Evolutionary conservation across 2,113 vertebrate species (phyloP).

Genomic region (Pelecanus crispus): DNA sequence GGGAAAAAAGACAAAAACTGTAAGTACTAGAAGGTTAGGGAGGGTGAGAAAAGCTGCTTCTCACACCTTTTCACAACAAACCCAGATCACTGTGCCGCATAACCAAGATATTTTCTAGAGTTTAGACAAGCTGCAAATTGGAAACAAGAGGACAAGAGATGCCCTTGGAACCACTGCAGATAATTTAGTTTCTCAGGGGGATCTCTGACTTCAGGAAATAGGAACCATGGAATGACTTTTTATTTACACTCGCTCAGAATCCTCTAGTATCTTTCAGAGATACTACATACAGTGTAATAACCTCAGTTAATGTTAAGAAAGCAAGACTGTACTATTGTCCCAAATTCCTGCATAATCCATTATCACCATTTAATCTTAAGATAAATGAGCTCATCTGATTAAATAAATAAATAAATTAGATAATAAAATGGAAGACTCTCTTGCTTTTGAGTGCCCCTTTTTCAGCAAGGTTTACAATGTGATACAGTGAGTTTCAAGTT

Average conservation of each 20-base stretch:
- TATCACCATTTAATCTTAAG: neutral
- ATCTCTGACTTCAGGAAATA: neutral
- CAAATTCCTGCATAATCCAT: neutral
- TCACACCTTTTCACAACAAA: neutral
- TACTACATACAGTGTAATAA: neutral
- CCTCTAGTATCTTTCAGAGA: neutral
- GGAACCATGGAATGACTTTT: neutral
- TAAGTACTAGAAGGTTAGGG: neutral
- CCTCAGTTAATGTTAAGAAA: neutral
- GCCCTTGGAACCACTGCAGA: neutral
- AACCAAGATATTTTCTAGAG: neutral
- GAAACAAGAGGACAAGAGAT: neutral
- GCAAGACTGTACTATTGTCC: neutral
- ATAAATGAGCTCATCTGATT: neutral
- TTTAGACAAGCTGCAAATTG: neutral
- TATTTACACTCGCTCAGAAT: neutral
- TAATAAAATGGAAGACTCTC: neutral
- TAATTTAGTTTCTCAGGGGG: neutral
- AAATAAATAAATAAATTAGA: neutral
- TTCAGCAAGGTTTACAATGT: neutral
- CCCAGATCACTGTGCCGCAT: neutral
- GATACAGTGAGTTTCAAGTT: neutral
- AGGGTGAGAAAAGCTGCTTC: neutral
- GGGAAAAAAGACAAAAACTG: neutral
- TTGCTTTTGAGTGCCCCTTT: neutral